A percentile compares a stretch with the other conserved stretches of the same genome.
These are phyloP conservation scores for Artemia sinica DNA, from an alignment of 2,888 invertebrate species.

Conservation along the genomic window DNA sequence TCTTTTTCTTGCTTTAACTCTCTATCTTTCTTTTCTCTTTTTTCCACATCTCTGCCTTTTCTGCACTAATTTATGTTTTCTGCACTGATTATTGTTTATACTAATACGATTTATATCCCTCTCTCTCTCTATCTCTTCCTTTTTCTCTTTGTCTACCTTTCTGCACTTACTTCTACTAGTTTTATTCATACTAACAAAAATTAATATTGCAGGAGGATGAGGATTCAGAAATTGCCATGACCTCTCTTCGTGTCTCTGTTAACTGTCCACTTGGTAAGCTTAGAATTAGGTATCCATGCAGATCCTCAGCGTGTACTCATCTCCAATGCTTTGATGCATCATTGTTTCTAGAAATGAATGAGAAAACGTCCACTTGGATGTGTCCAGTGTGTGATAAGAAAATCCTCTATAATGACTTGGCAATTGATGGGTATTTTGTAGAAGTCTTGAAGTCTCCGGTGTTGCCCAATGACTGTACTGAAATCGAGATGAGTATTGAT, in stretches of 20 bases:
- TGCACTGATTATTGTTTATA: no score
- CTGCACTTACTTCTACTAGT: no score
- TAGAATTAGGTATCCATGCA: constrained; percentile 65
- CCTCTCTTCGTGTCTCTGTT: constrained; percentile 75
- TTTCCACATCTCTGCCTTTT: no score
- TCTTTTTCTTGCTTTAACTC: no score
- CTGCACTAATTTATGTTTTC: no score
- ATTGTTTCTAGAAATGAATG: constrained; percentile 91
- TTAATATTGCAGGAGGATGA: constrained; percentile 46
- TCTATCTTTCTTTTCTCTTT: no score
- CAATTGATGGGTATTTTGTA: constrained; percentile 52
- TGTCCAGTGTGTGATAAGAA: constrained; percentile 94
- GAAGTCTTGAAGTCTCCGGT: neutral
- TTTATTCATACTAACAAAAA: no score
- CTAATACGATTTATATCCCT: no score
- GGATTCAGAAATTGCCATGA: constrained; percentile 89
- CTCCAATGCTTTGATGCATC: constrained; percentile 96
- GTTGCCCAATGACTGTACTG: neutral
- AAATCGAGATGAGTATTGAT: constrained; percentile 7
- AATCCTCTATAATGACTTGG: constrained; percentile 71
- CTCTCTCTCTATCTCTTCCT: no score
- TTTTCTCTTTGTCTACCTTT: no score
- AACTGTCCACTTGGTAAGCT: constrained; percentile 86
- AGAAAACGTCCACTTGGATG: constrained; percentile 91
- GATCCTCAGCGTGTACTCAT: constrained; percentile 79